Evolutionary conservation across 2,888 invertebrate genomes (phyloP).

Genomic region (Ichneumoninae sp.): DNA sequence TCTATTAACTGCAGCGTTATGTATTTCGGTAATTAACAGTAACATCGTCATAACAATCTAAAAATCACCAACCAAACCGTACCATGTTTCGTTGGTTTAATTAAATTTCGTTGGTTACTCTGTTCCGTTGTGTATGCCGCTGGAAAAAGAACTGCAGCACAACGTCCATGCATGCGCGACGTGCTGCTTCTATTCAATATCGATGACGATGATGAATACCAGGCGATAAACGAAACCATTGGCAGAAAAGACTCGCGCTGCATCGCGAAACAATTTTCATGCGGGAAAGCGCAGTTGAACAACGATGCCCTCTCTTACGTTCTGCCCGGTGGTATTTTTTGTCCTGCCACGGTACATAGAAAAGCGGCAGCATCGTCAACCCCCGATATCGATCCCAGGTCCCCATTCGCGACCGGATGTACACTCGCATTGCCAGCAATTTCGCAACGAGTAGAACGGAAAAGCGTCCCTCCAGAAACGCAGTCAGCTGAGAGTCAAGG

Average conservation of each 20-base stretch:
- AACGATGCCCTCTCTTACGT: neutral
- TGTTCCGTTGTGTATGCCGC: neutral
- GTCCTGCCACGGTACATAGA: neutral
- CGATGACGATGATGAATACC: neutral
- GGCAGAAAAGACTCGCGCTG: neutral
- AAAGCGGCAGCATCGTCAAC: conserved; percentile 18
- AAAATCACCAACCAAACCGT: neutral
- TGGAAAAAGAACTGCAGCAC: neutral
- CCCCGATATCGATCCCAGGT: conserved; percentile 50
- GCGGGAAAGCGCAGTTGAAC: conserved; percentile 12
- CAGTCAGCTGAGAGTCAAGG: conserved; percentile 21
- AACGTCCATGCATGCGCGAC: neutral
- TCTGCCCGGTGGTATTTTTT: neutral
- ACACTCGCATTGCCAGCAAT: conserved; percentile 61
- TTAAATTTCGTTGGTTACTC: conserved; percentile 3
- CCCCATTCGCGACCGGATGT: conserved; percentile 58
- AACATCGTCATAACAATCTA: neutral
- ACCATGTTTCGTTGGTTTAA: neutral
- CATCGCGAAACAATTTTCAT: neutral
- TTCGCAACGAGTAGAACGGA: conserved; percentile 36
- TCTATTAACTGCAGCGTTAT: neutral
- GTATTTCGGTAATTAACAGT: neutral
- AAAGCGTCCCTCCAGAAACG: conserved; percentile 31
- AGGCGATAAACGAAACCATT: neutral
- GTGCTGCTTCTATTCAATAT: neutral